Evolutionary conservation across 1,140 invertebrate genomes (phyloP).

Genomic region (Tetranychus urticae): DNA sequence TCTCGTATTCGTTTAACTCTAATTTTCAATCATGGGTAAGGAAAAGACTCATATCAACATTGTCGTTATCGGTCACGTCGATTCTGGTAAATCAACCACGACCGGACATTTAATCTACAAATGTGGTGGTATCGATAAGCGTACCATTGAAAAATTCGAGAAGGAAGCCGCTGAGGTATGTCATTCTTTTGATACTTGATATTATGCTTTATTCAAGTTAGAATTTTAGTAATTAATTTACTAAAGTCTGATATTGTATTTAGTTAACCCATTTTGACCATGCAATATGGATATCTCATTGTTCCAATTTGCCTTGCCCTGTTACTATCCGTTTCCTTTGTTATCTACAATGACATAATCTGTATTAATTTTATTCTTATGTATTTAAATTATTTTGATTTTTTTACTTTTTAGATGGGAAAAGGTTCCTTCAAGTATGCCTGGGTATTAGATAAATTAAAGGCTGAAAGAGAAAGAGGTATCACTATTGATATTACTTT

Average conservation of each 20-base stretch:
- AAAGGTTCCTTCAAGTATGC: constrained; percentile 35
- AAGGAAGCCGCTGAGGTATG: constrained; percentile 30
- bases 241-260: no score
- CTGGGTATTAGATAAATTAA: constrained; percentile 36
- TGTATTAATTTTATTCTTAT: no score
- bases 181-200: neutral
- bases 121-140: constrained; percentile 35
- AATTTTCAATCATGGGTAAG: constrained; percentile 15
- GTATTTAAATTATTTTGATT: no score
- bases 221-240: no score
- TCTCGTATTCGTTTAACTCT: no score
- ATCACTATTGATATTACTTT: constrained; percentile 37
- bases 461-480: constrained; percentile 35
- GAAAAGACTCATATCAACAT: constrained; percentile 36
- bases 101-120: constrained; percentile 38
- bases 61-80: constrained; percentile 36
- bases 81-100: constrained; percentile 34
- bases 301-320: no score
- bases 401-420: constrained; percentile 22
- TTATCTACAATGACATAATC: no score
- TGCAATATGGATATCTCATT: no score
- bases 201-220: no score
- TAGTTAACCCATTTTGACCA: no score
- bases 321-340: no score
- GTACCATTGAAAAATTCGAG: constrained; percentile 35